Base-by-base conservation (phyloP, 35 echinoderm and acorn worm species). In the Apostichopus japonicus region DNA sequence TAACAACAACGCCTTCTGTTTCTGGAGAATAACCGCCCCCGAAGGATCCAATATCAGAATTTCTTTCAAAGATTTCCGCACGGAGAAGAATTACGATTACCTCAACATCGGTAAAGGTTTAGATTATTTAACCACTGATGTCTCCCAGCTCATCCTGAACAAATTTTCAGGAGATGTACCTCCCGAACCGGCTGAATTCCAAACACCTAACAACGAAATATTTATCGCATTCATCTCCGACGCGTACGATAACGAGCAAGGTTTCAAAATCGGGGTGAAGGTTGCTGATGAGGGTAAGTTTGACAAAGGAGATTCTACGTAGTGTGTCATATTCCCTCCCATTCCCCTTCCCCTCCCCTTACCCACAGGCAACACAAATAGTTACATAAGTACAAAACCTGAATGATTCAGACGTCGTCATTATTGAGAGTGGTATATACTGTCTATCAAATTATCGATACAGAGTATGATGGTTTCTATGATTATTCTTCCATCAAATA, bases 11-110 rank as follows among this genome's bases (percentile, higher is more conserved):
- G 87, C 86, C 51, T 53, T 71, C 81, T 98, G 97, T 56, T 91
- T 94, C 70, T 98, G 97, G 97, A 72, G 86, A 22, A 65, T 98
- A 24, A 94, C 91, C 53, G 91, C 87, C 5, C 23, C 91, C 22
- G 90, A 98, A 78, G 97, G 97, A 1, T 62, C 44, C 10, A 33
- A 24, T 4, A 91, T 98, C 23, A 92, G 80, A 17, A 90, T 96
- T 58, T 84, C 76, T 10, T 86, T 96, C 80, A 93, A 79, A 55
- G 72, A 93, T 55, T 96, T 98, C 54, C 63, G 83, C 1, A 93
- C 97, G 9, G 97, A 98, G 59, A 24, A 80, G 8, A 90, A 94
- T 78, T 94, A 92, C 70, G 97, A 98, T 72, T 98, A 81, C 70
- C 82, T 98, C 52, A 95, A 90, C 77, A 82, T 98, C 53, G 94